Percentiles rank a stretch among this genome's conserved stretches.
Conservation (phyloP, 2,888 invertebrate genomes). For the Malachius bipustulatus region DNA sequence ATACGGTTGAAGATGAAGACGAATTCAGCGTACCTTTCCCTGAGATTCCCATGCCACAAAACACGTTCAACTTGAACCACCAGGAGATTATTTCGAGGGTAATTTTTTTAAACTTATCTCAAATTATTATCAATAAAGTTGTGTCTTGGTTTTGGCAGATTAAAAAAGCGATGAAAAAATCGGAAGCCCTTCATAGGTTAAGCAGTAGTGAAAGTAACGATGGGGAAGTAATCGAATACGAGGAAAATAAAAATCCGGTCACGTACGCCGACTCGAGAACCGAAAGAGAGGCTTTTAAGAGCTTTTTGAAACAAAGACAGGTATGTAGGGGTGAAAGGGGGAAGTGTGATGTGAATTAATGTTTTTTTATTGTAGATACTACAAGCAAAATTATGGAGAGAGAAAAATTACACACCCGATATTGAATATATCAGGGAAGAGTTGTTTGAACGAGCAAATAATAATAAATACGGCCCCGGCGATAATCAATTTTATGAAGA, state of each 20-base stretch:
- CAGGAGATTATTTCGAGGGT: slow-evolving; percentile 45
- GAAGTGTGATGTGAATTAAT: slow-evolving; percentile 4
- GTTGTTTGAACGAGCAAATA: slow-evolving; percentile 13
- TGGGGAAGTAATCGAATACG: slow-evolving; percentile 16
- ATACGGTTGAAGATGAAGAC: slow-evolving; percentile 14
- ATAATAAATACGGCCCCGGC: slow-evolving; percentile 12
- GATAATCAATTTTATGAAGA: slow-evolving; percentile 11
- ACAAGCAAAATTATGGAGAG: slow-evolving; percentile 21
- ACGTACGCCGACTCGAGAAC: slow-evolving; percentile 25
- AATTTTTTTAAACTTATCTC: slow-evolving; percentile 18
- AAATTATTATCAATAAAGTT: not conserved
- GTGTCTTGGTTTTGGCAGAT: slow-evolving; percentile 24
- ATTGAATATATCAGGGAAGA: slow-evolving; percentile 28
- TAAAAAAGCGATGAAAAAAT: slow-evolving; percentile 27
- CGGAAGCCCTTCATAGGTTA: slow-evolving; percentile 25
- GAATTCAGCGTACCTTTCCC: slow-evolving; percentile 41
- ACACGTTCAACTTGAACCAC: slow-evolving; percentile 59
- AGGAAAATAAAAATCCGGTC: slow-evolving; percentile 24
- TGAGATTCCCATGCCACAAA: slow-evolving; percentile 53
- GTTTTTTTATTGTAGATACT: slow-evolving; percentile 23
- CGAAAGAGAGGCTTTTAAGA: slow-evolving; percentile 41
- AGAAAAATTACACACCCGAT: slow-evolving; percentile 26
- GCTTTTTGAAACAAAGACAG: slow-evolving; percentile 45
- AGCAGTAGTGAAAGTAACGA: slow-evolving; percentile 13
- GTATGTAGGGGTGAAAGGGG: slow-evolving; percentile 22